Percentiles rank a stretch among this genome's conserved stretches.
These are phyloP conservation scores for Brachyistius frenatus DNA, from an alignment of 2,113 vertebrate species.

Conservation along the genomic window DNA sequence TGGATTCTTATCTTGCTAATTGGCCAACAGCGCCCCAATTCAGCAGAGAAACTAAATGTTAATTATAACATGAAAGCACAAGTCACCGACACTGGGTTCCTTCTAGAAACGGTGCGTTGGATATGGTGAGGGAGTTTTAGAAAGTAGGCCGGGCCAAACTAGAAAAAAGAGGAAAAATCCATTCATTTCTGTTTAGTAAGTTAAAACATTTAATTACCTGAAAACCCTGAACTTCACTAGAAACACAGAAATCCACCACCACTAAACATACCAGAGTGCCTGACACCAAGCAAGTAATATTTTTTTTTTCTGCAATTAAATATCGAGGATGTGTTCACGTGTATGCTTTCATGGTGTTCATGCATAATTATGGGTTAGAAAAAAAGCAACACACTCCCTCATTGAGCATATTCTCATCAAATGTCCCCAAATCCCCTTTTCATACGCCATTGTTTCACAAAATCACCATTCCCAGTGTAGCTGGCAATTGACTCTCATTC, in stretches of 20 bases:
- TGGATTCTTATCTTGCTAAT: conserved; percentile 58
- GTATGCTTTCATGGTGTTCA: not conserved
- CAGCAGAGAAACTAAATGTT: conserved; percentile 18
- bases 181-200: not conserved
- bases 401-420: conserved; percentile 35
- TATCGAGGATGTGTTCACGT: not conserved
- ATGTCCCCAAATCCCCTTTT: conserved; percentile 45
- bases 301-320: not conserved
- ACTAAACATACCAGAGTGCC: too few relatives aligned
- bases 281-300: too few relatives aligned
- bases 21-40: conserved; percentile 27
- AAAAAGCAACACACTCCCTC: conserved; percentile 1
- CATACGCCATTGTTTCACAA: conserved; percentile 53
- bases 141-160: not conserved
- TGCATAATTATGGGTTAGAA: not conserved
- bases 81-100: not conserved
- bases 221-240: not conserved
- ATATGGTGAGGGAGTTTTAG: not conserved
- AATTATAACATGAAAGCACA: conserved; percentile 39
- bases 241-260: not conserved
- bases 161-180: not conserved
- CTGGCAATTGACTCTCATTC: conserved; percentile 31
- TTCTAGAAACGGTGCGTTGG: not conserved
- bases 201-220: not conserved
- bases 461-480: conserved; percentile 45